Evolutionary conservation across 2,888 invertebrate species (phyloP), one percentile per base, ranked within the genome.

Genomic region (Cataglyphis livida): DNA sequence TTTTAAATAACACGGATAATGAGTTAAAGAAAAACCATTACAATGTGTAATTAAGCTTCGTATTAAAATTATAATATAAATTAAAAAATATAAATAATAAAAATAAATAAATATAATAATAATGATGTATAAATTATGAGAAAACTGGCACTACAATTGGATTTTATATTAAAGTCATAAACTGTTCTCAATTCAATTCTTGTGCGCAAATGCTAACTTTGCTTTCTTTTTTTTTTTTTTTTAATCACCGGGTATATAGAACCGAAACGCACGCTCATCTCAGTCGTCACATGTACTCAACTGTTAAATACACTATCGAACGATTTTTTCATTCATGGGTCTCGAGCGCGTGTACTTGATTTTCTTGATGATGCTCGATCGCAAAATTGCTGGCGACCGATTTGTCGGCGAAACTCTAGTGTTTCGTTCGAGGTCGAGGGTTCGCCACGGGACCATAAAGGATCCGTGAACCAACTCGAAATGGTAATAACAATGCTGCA

Each of bases 321-420:
- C 82, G 83, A 85, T 81, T 88, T 59, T 59, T 88, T 88, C 75
- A 68, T 76, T 85, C 59, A 41, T 64, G 76, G 51, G 74, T 64
- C 71, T 87, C 74, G 82, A 89, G 82, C 79, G 82, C 61, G 70
- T 61, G 76, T 83, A 84, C 89, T 92, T 87, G 88, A 91, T 83
- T 82, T 64, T 87, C 74, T 89, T 84, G 86, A 87, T 85, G 84
- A 76, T 84, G 54, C 92, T 92, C 81, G 85, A 91, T 91, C 57
- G 93, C 93, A 93, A 93, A 25, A 25, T 93, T 93, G 93, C 92
- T 93, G 92, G 92, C 91, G 90, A 92, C 85, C 90, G 88, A 92
- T 91, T 91, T 89, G 88, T 83, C 85, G 85, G 84, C 90, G 83
- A 68, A 57, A 81, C 83, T 91, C 84, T 73, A 91, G 89, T 86